Conservation (phyloP, 2,888 invertebrate species). For the Bhutanitis thaidina region DNA sequence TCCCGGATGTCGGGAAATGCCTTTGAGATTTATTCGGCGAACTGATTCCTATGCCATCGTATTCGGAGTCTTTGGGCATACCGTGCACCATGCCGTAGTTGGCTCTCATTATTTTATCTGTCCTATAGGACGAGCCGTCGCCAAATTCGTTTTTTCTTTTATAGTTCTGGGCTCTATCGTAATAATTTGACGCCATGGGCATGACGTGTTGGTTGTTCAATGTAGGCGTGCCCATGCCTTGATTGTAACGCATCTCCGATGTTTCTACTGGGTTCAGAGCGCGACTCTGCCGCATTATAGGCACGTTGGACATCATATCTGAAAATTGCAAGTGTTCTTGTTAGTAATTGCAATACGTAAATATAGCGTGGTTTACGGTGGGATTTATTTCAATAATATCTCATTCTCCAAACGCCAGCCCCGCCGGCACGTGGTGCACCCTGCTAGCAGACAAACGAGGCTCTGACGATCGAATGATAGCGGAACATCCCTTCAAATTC, state of each 20-base stretch:
- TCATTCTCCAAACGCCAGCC: no score
- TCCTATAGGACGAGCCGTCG: slow-evolving; percentile 57
- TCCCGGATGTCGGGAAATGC: slow-evolving; percentile 52
- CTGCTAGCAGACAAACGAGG: no score
- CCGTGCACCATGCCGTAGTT: slow-evolving; percentile 59
- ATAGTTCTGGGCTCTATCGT: slow-evolving; percentile 55
- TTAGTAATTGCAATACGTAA: neutral
- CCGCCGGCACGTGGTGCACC: no score
- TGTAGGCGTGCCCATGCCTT: slow-evolving; percentile 43
- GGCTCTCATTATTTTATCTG: slow-evolving; percentile 67
- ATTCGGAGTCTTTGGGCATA: slow-evolving; percentile 49
- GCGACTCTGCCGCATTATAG: slow-evolving; percentile 56
- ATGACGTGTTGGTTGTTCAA: slow-evolving; percentile 47
- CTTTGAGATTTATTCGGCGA: slow-evolving; percentile 54
- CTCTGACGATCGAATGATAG: no score
- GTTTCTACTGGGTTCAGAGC: slow-evolving; percentile 61
- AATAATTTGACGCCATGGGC: slow-evolving; percentile 59
- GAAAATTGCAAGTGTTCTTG: slow-evolving; percentile 30
- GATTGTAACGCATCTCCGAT: slow-evolving; percentile 62
- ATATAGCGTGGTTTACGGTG: no score
- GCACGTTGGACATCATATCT: slow-evolving; percentile 62
- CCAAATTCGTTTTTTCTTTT: slow-evolving; percentile 69
- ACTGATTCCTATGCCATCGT: slow-evolving; percentile 42
- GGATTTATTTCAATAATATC: no score
- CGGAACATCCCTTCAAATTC: no score